phyloP scores from a whole-genome alignment of 2,113 vertebrate genomes.

The Tringa solitaria region DNA sequence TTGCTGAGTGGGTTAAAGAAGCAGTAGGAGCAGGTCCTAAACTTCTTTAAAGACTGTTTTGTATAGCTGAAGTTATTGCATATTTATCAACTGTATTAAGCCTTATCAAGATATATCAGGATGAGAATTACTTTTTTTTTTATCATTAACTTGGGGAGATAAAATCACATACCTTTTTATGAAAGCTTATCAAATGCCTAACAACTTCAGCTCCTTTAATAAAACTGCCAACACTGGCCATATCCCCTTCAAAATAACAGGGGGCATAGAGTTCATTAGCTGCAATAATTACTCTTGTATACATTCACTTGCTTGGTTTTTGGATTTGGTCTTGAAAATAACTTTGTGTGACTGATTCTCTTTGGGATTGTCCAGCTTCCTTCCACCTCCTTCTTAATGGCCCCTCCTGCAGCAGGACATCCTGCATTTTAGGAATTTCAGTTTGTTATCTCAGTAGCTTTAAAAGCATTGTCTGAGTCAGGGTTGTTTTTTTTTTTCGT shows the following conservation, averaged over 20 bases:
- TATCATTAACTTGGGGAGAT: neutral
- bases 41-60: neutral
- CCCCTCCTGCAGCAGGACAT: slow-evolving; percentile 43
- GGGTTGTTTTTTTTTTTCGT: slow-evolving; percentile 10
- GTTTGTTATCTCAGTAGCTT: slow-evolving; percentile 55
- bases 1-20: neutral
- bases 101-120: neutral
- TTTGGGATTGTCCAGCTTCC: slow-evolving; percentile 37
- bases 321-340: neutral
- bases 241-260: neutral
- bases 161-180: neutral
- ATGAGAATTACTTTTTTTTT: neutral
- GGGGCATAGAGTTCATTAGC: neutral
- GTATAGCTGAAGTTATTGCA: neutral
- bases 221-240: neutral
- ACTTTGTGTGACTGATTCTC: slow-evolving; percentile 1
- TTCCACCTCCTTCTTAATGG: slow-evolving; percentile 22
- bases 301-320: neutral
- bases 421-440: slow-evolving; percentile 58
- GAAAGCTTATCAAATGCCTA: neutral
- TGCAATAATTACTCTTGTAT: neutral
- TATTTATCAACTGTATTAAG: neutral
- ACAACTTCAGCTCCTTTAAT: neutral
- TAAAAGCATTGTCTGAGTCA: slow-evolving; percentile 47
- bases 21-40: neutral